A percentile compares a stretch with the other conserved stretches of the same genome.
These are phyloP conservation scores for Graptemys geographica DNA, from an alignment of 2,797 vertebrate species.

Conservation along the genomic window DNA sequence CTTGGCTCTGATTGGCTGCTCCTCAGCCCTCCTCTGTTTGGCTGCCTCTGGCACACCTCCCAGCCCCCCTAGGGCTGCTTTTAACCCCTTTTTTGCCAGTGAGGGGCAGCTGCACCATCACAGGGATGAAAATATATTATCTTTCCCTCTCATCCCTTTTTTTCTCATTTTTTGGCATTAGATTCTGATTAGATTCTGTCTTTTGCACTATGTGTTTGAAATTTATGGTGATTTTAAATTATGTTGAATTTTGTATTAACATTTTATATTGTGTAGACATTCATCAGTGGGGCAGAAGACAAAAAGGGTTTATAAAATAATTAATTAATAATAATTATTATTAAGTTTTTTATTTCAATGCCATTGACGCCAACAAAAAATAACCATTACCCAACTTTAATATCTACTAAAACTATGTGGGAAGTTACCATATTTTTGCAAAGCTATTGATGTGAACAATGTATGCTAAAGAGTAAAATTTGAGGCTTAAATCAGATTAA, in stretches of 20 bases:
- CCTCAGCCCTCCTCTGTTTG: too few relatives aligned
- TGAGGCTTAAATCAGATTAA: slow-evolving; percentile 55
- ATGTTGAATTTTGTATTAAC: not conserved
- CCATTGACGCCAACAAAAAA: not conserved
- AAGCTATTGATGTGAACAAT: slow-evolving; percentile 14
- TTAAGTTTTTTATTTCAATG: not conserved
- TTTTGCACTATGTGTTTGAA: not conserved
- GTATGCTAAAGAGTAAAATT: slow-evolving; percentile 42
- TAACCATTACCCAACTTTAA: not conserved
- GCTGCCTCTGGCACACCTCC: too few relatives aligned
- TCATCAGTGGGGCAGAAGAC: not conserved
- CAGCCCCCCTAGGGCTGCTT: too few relatives aligned
- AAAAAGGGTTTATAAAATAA: not conserved
- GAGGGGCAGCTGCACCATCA: too few relatives aligned
- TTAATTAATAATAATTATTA: not conserved
- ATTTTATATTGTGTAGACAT: not conserved
- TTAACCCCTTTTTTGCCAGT: too few relatives aligned
- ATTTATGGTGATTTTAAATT: slow-evolving; percentile 16
- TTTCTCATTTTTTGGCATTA: not conserved
- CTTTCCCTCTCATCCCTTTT: not conserved
- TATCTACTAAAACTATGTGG: not conserved
- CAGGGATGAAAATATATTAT: not conserved
- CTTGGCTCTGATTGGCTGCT: too few relatives aligned
- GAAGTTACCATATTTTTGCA: slow-evolving; percentile 29
- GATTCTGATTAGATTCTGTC: not conserved